Evolutionary conservation across 2,888 invertebrate species (phyloP).

Genomic region (Scelioninae gen. 1): DNA sequence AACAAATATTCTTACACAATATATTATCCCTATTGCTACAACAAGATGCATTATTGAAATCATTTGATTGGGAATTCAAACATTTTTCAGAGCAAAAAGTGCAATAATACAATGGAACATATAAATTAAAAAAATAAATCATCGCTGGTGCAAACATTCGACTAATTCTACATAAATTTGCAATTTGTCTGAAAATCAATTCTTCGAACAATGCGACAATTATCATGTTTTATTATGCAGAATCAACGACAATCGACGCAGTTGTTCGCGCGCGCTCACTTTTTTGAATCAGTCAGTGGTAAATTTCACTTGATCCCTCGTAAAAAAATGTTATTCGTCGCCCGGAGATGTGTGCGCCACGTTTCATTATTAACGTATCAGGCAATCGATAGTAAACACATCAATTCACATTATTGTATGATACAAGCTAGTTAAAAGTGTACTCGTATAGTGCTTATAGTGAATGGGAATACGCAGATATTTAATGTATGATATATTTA

Average conservation of each 20-base stretch:
- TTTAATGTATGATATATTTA: conserved; percentile 22
- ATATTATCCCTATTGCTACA: no score
- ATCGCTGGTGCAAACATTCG: no score
- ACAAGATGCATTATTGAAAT: no score
- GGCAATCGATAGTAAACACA: not conserved
- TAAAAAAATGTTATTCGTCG: not conserved
- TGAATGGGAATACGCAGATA: conserved; percentile 25
- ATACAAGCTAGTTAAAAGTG: conserved; percentile 22
- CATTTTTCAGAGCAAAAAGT: not conserved
- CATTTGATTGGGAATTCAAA: conserved; percentile 1
- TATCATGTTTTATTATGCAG: conserved; percentile 22
- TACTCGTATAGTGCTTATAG: conserved; percentile 21
- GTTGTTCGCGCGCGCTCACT: conserved; percentile 9
- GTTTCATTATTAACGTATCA: conserved; percentile 9
- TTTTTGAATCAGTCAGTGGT: conserved; percentile 3
- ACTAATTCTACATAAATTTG: conserved; percentile 45
- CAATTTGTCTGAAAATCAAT: conserved; percentile 40
- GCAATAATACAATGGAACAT: conserved; percentile 10
- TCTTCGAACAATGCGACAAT: conserved; percentile 13
- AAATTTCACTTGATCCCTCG: conserved; percentile 2
- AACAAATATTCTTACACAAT: no score
- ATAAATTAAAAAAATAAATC: conserved; percentile 29
- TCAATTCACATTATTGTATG: conserved; percentile 8
- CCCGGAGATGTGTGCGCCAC: not conserved
- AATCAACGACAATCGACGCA: conserved; percentile 29